These are phyloP conservation scores for Conus betulinus DNA, from an alignment of 1,140 invertebrate genomes.

Conservation along the genomic window DNA sequence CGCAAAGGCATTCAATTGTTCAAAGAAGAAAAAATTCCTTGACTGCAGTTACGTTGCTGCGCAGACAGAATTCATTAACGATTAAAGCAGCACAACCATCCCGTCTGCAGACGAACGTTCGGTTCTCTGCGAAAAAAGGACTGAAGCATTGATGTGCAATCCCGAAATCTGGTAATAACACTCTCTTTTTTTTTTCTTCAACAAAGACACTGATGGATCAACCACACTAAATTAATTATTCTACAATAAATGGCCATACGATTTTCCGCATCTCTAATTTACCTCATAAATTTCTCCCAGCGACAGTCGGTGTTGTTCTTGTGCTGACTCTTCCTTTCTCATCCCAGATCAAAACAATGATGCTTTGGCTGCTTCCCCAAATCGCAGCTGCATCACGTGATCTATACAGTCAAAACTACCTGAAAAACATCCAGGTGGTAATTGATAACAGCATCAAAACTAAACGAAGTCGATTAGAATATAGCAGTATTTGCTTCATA, in stretches of 20 bases:
- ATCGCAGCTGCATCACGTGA: conserved; percentile 19
- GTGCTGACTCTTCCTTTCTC: not conserved
- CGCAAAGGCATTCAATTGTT: no score
- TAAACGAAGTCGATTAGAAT: no score
- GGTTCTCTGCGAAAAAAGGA: not conserved
- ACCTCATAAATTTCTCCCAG: not conserved
- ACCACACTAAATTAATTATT: not conserved
- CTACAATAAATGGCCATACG: not conserved
- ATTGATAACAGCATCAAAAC: no score
- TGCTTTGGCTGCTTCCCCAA: conserved; percentile 19
- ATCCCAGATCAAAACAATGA: conserved; percentile 23
- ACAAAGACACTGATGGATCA: not conserved
- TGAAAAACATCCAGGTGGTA: not conserved
- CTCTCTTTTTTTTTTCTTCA: not conserved
- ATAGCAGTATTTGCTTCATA: no score
- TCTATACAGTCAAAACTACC: conserved; percentile 5
- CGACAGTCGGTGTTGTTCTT: not conserved
- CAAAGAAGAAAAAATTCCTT: no score
- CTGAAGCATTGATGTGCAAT: not conserved
- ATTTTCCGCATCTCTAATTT: not conserved
- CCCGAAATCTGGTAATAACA: not conserved
- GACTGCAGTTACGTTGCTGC: no score
- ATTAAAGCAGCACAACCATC: no score
- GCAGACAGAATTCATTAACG: no score
- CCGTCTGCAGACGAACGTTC: no score